Evolutionary conservation across 37 sponge, comb jelly and placozoan genomes (phyloP).

Genomic region (Ianthella basta): DNA sequence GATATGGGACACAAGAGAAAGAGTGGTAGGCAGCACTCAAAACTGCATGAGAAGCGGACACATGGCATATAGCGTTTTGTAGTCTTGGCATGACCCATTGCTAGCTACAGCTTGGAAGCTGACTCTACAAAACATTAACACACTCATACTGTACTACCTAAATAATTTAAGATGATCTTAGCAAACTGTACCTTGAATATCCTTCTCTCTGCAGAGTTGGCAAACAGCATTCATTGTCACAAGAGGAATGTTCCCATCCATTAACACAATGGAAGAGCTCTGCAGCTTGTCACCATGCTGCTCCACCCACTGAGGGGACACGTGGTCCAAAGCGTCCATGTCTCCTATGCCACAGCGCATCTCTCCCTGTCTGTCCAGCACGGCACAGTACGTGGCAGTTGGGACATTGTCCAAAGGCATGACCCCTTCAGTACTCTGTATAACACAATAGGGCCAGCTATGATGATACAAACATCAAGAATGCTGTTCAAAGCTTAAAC

Average conservation of each 20-base stretch:
- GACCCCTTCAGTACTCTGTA: conserved; percentile 51
- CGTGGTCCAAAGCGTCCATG: conserved; percentile 62
- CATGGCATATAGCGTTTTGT: no score
- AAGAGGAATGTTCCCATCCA: conserved; percentile 69
- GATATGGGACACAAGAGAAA: no score
- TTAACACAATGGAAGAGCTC: conserved; percentile 53
- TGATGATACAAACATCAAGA: no score
- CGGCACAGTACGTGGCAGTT: conserved; percentile 81
- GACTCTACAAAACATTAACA: neutral
- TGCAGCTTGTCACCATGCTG: conserved; percentile 29
- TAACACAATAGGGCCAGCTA: neutral
- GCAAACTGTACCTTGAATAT: conserved; percentile 49
- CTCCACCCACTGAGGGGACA: conserved; percentile 54
- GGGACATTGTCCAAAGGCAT: neutral
- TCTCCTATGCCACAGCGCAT: conserved; percentile 73
- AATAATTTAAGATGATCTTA: neutral
- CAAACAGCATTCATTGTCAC: conserved; percentile 53
- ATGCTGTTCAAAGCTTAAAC: no score
- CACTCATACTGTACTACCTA: neutral
- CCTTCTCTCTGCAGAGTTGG: conserved; percentile 23
- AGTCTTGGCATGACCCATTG: no score
- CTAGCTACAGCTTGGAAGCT: no score
- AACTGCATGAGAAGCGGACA: no score
- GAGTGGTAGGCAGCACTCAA: neutral
- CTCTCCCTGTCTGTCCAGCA: conserved; percentile 77